A percentile compares a stretch with the other conserved stretches of the same genome.
Evolutionary conservation across 92 coral and sea anemone genomes (phyloP).

Genomic region (Galaxea fascicularis): DNA sequence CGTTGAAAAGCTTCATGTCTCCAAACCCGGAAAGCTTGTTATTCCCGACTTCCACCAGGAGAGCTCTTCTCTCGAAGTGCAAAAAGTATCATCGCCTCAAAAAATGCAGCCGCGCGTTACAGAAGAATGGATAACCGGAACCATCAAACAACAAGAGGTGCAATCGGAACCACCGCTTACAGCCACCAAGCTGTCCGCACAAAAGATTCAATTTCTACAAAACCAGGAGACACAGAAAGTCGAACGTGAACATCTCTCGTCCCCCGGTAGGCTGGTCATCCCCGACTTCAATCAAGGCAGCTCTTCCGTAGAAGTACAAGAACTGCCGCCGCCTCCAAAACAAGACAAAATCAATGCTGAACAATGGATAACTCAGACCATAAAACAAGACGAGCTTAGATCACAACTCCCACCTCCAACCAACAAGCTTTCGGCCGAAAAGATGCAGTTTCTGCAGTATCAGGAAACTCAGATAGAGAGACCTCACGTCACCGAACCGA

Average conservation of each 20-base stretch:
- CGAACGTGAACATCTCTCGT: neutral
- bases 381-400: neutral
- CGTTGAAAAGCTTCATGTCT: neutral
- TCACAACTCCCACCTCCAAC: neutral
- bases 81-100: neutral
- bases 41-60: conserved; percentile 8
- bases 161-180: neutral
- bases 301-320: neutral
- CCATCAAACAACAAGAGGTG: neutral
- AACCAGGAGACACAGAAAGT: neutral
- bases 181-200: neutral
- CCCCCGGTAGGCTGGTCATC: neutral
- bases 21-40: neutral
- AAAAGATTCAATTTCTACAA: neutral
- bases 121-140: neutral
- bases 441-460: neutral
- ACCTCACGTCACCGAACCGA: neutral
- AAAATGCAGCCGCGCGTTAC: neutral
- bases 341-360: neutral
- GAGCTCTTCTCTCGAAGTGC: neutral
- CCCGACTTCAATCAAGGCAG: neutral
- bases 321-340: neutral
- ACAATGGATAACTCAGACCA: conserved; percentile 14
- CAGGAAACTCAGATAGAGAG: neutral
- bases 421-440: neutral